Percentiles rank a stretch among this genome's conserved stretches.
Conservation (phyloP, 2,797 vertebrate genomes). For the Dipus sagitta region DNA sequence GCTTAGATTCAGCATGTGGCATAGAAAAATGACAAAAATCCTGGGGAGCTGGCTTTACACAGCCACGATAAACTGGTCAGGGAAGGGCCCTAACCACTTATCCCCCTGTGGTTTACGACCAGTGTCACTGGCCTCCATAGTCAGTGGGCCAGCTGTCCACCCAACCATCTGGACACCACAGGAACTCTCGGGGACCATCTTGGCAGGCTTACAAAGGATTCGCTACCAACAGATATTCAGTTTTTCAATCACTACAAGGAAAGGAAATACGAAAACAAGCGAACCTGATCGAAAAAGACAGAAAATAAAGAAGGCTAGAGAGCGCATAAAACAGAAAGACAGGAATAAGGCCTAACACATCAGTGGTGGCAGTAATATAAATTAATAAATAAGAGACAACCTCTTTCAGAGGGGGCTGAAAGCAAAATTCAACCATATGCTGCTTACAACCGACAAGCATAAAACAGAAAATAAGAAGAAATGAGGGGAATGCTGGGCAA, state of each 20-base stretch:
- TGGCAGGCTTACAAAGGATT: neutral
- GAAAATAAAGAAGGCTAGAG: constrained; percentile 46
- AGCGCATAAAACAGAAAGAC: constrained; percentile 68
- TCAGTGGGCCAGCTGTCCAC: neutral
- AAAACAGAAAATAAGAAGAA: constrained; percentile 53
- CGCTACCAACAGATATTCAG: constrained; percentile 57
- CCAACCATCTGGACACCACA: constrained; percentile 26
- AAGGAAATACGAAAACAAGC: constrained; percentile 35
- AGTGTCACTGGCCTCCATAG: neutral
- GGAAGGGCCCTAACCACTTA: neutral
- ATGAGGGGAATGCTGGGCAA: neutral
- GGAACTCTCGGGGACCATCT: neutral
- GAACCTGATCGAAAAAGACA: neutral
- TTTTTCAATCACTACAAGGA: constrained; percentile 68
- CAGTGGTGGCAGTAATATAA: constrained; percentile 72
- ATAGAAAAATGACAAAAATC: neutral
- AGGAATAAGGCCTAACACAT: constrained; percentile 59
- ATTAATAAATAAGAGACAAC: constrained; percentile 78
- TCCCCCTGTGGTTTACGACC: neutral
- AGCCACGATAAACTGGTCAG: neutral
- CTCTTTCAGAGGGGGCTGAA: constrained; percentile 69
- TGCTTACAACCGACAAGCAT: constrained; percentile 31
- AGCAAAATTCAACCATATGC: constrained; percentile 66
- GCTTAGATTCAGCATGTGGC: too few relatives aligned
- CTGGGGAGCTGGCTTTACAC: neutral